Percentiles rank a stretch among this genome's conserved stretches.
These are phyloP conservation scores for Taurulus bubalis DNA, from an alignment of 2,113 vertebrate species.

Conservation along the genomic window DNA sequence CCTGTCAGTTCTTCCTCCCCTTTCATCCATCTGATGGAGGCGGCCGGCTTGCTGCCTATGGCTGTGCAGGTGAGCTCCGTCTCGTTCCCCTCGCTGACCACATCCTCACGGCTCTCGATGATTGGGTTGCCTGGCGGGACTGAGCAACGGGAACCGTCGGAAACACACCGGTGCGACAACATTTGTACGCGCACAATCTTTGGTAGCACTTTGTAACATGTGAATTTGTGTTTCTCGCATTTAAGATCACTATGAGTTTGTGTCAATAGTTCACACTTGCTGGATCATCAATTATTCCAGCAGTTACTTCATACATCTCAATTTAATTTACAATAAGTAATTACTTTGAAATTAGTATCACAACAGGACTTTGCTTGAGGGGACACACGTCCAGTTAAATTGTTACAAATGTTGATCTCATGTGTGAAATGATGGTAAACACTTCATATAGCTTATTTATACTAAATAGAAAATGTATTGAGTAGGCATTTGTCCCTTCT, in stretches of 20 bases:
- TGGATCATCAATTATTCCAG: background rate
- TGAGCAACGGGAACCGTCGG: slow-evolving; percentile 66
- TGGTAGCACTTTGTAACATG: background rate
- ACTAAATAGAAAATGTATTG: background rate
- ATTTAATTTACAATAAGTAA: background rate
- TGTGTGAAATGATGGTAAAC: background rate
- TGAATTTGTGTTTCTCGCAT: background rate
- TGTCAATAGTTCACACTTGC: background rate
- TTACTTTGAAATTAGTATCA: background rate
- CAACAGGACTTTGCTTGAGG: background rate
- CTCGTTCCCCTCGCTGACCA: slow-evolving; percentile 94
- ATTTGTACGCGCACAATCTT: background rate
- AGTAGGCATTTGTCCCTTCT: background rate
- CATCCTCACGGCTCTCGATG: slow-evolving; percentile 94
- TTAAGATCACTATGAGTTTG: background rate
- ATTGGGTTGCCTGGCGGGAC: slow-evolving; percentile 94
- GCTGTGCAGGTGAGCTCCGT: slow-evolving; percentile 97
- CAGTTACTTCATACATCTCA: background rate
- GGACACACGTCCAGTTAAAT: background rate
- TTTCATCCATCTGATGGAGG: slow-evolving; percentile 97
- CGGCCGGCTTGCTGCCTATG: slow-evolving; percentile 95
- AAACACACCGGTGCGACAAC: slow-evolving; percentile 6
- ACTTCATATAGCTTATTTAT: background rate
- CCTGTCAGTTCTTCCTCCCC: slow-evolving; percentile 93
- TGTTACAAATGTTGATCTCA: background rate